These are phyloP conservation scores for Phylloscopus whistleri DNA, from an alignment of 2,113 vertebrate species.

Conservation along the genomic window DNA sequence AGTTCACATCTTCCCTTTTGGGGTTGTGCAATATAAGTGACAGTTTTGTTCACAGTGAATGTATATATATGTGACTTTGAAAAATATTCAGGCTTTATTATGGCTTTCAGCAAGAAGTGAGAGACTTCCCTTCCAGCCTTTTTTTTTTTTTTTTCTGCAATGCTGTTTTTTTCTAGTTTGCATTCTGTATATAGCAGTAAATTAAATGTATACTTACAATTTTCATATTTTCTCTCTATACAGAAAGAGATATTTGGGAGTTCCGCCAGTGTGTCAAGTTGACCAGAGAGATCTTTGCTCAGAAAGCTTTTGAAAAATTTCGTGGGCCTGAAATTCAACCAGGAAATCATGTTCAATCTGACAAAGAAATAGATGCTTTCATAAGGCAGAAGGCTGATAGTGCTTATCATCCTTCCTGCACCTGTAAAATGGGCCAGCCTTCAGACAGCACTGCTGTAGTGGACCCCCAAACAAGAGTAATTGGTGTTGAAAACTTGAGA, in stretches of 20 bases:
- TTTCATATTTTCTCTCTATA: conserved; percentile 13
- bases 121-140: not conserved
- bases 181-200: not conserved
- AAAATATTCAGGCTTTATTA: not conserved
- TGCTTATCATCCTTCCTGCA: conserved; percentile 95
- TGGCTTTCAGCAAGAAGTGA: not conserved
- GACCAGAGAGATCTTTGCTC: conserved; percentile 90
- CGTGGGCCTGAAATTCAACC: conserved; percentile 87
- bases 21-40: not conserved
- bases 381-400: conserved; percentile 88
- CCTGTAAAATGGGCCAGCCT: conserved; percentile 91
- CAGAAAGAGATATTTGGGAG: conserved; percentile 87
- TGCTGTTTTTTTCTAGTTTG: not conserved
- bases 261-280: conserved; percentile 87
- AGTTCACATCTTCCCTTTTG: not conserved
- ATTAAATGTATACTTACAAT: not conserved
- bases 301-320: conserved; percentile 88
- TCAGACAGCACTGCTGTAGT: conserved; percentile 85
- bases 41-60: not conserved
- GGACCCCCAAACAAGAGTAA: conserved; percentile 81
- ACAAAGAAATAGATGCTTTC: conserved; percentile 89
- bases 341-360: conserved; percentile 79
- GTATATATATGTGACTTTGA: not conserved
- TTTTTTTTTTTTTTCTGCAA: not conserved
- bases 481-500: conserved; percentile 85